phyloP scores from a whole-genome alignment of 1,140 invertebrate species.

The Scaptomyza hsui region DNA sequence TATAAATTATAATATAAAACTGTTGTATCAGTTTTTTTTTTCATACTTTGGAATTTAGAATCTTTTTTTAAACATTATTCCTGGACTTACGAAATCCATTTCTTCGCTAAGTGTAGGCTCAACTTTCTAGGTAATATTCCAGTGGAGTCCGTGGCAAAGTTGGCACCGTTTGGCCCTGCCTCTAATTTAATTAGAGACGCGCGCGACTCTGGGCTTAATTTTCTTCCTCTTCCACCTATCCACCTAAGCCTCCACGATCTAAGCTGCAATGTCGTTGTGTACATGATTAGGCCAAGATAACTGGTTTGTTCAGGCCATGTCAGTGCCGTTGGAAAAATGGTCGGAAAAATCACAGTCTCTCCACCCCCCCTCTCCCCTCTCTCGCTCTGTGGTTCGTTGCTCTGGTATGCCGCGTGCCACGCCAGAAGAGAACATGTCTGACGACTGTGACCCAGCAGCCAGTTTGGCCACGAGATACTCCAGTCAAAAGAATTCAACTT shows the following conservation, averaged over 20 bases:
- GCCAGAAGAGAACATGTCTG: constrained; percentile 73
- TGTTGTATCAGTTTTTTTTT: no score
- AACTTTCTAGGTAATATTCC: constrained; percentile 63
- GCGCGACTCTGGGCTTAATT: constrained; percentile 39
- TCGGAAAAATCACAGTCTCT: constrained; percentile 44
- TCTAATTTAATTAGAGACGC: constrained; percentile 76
- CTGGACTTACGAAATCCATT: no score
- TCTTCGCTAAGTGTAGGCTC: constrained; percentile 2
- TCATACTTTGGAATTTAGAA: no score
- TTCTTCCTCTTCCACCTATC: no score
- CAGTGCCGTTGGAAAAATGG: constrained; percentile 59
- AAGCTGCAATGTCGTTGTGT: constrained; percentile 38
- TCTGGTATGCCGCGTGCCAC: constrained; percentile 76
- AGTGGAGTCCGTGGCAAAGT: constrained; percentile 32
- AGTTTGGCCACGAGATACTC: constrained; percentile 41
- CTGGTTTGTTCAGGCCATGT: constrained; percentile 49
- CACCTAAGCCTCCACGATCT: constrained; percentile 1
- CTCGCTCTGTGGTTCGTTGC: constrained; percentile 5
- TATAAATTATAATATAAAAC: no score
- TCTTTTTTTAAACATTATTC: no score
- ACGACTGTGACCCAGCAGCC: constrained; percentile 68
- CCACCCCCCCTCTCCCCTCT: neutral
- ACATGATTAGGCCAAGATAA: constrained; percentile 62
- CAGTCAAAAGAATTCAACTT: constrained; percentile 30
- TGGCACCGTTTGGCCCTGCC: constrained; percentile 36